These are phyloP conservation scores for Thereva unica DNA, from an alignment of 2,888 invertebrate genomes.

Conservation along the genomic window DNA sequence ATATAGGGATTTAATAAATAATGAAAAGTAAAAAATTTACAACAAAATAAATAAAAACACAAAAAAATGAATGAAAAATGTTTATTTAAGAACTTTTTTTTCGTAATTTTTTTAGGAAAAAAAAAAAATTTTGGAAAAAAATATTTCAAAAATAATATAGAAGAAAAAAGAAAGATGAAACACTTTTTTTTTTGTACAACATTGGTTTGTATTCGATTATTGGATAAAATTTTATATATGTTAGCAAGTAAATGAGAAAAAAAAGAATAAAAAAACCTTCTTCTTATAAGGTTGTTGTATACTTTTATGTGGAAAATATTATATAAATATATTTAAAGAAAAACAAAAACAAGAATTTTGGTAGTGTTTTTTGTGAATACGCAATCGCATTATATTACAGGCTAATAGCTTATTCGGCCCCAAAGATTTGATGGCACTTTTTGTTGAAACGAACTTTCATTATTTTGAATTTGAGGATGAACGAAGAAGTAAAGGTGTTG, in stretches of 20 bases:
- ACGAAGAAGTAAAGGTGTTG: too few relatives aligned
- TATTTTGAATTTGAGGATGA: too few relatives aligned
- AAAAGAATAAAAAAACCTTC: conserved; percentile 21
- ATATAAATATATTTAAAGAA: conserved; percentile 29
- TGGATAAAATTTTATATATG: conserved; percentile 28
- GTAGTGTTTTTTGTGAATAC: conserved; percentile 4
- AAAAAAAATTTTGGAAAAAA: conserved; percentile 10
- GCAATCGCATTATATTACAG: too few relatives aligned
- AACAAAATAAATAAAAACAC: conserved; percentile 3
- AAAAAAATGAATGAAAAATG: background rate
- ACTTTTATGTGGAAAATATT: conserved; percentile 31
- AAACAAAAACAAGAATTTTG: conserved; percentile 10
- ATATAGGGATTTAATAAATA: background rate
- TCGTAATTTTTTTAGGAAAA: background rate
- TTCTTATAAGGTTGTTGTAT: conserved; percentile 35
- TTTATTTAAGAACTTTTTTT: too few relatives aligned
- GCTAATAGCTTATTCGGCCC: too few relatives aligned
- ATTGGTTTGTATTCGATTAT: conserved; percentile 25
- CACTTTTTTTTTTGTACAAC: conserved; percentile 15
- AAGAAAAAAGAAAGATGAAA: conserved; percentile 7
- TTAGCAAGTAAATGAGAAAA: conserved; percentile 26
- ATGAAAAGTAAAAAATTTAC: background rate
- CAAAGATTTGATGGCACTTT: too few relatives aligned
- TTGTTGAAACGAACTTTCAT: background rate
- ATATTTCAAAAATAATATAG: background rate